These are phyloP conservation scores for Nasua narica DNA, from an alignment of 2,797 vertebrate species.

Conservation along the genomic window DNA sequence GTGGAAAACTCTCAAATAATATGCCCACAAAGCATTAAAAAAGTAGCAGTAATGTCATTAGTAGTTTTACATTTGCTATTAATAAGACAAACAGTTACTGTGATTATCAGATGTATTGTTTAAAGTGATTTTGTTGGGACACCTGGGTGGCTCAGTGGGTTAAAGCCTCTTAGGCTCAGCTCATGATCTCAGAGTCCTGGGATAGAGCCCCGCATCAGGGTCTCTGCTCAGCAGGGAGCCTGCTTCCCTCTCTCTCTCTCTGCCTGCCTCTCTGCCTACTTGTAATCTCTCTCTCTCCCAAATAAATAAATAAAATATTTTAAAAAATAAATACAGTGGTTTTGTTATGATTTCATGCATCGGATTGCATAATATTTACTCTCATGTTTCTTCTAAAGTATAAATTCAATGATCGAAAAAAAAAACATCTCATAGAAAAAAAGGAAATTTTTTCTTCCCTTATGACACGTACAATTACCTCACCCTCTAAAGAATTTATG, in stretches of 20 bases:
- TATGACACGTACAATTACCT: constrained; percentile 46
- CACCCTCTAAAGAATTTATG: constrained; percentile 41
- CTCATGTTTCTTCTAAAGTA: not conserved
- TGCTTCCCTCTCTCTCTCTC: too few relatives aligned
- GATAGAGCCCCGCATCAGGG: too few relatives aligned
- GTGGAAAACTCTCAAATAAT: not conserved
- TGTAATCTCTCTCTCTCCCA: too few relatives aligned
- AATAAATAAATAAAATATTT: too few relatives aligned
- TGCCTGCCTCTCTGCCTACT: too few relatives aligned
- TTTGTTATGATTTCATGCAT: not conserved
- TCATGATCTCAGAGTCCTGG: too few relatives aligned
- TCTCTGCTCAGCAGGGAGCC: too few relatives aligned
- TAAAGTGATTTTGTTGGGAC: not conserved
- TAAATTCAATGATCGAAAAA: not conserved
- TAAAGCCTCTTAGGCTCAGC: too few relatives aligned
- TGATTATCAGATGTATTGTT: not conserved
- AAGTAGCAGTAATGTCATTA: not conserved
- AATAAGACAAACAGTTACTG: not conserved
- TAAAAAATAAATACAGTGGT: not conserved
- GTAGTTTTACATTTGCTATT: not conserved
- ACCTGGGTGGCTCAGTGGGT: too few relatives aligned
- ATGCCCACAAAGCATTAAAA: not conserved
- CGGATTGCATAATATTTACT: not conserved
- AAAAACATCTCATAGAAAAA: not conserved
- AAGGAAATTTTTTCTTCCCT: not conserved